These are phyloP conservation scores for Conopomorpha cramerella DNA, from an alignment of 1,140 invertebrate genomes.

Conservation along the genomic window DNA sequence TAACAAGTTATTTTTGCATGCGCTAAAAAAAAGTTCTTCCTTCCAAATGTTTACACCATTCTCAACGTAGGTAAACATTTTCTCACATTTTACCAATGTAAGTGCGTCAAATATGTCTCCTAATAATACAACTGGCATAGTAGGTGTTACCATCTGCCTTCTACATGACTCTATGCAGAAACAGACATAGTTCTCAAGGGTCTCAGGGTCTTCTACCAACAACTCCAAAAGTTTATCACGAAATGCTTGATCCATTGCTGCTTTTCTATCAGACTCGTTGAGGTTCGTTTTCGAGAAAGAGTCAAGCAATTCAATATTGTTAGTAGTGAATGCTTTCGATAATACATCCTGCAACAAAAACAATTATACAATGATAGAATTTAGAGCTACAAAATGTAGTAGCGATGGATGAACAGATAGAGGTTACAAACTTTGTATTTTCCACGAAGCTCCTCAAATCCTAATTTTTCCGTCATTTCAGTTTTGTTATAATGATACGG, in stretches of 20 bases:
- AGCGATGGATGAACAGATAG: too few relatives aligned
- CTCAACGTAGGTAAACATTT: conserved; percentile 90
- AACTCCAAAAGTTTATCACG: conserved; percentile 73
- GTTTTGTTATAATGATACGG: too few relatives aligned
- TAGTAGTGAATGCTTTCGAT: conserved; percentile 54
- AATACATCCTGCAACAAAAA: conserved; percentile 49
- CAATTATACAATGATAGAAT: conserved; percentile 2
- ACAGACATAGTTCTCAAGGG: conserved; percentile 69
- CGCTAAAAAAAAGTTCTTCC: conserved; percentile 87
- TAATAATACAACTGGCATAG: conserved; percentile 85
- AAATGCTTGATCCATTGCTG: conserved; percentile 81
- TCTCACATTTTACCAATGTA: conserved; percentile 85
- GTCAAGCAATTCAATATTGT: conserved; percentile 55
- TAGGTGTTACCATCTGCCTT: conserved; percentile 78
- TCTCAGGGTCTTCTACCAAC: conserved; percentile 61
- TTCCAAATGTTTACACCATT: conserved; percentile 90
- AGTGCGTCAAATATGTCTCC: conserved; percentile 92
- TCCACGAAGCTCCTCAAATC: conserved; percentile 12
- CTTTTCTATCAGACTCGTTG: conserved; percentile 77
- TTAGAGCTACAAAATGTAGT: not conserved
- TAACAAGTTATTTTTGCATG: conserved; percentile 93
- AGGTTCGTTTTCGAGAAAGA: conserved; percentile 38
- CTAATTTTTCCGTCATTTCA: conserved; percentile 1
- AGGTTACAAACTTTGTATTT: conserved; percentile 17
- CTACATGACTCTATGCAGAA: conserved; percentile 76